Base-by-base conservation (phyloP, 2,113 vertebrate genomes). In the Myodes glareolus region DNA sequence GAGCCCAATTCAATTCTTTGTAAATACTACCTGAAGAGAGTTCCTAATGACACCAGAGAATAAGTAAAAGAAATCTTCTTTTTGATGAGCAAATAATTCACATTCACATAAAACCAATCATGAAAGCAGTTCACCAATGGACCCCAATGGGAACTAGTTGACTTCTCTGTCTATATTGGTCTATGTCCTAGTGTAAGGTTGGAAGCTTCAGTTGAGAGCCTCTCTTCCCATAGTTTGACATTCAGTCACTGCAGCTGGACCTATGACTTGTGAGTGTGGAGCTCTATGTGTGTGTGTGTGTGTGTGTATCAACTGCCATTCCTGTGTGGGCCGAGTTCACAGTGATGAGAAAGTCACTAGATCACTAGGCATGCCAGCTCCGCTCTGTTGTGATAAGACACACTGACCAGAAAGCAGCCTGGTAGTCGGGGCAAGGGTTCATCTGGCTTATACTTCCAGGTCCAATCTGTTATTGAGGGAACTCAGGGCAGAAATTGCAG, bases 51-150 rank as follows among this genome's bases (percentile, higher is more conserved):
- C 91, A 65, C 25, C n/a, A 82, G 58, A n/a, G 36, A 81, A 58
- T 58, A 5, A 58, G 78, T 70, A 29, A 85, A 36, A 76, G 19
- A 39, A 86, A 91, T 87, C 87, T 91, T 95, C 25, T 86, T 39
- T 94, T 88, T 92, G 50, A 42, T 65, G 87, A 67, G 27, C 72
- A 90, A 92, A 73, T 0, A 93, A 92, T 58, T 86, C 87, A 63
- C 87, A 63, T 23, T 21, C 50, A 89, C 10, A 84, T 42, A 36
- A 0, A 42, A 36, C 25, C 77, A 55, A 17, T 52, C 47, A 52
- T 52, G 77, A 80, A 31, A 52, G 29, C 31, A 36, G 31, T 36
- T 55, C 50, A 52, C 27, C 55, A 90, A 63, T 36, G 55, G 55
- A 52, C 39, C 0, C 27, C 58, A 58, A 58, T 92, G 58, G 39